phyloP scores from a whole-genome alignment of 2,113 vertebrate genomes.

The Ranitomeya imitator region DNA sequence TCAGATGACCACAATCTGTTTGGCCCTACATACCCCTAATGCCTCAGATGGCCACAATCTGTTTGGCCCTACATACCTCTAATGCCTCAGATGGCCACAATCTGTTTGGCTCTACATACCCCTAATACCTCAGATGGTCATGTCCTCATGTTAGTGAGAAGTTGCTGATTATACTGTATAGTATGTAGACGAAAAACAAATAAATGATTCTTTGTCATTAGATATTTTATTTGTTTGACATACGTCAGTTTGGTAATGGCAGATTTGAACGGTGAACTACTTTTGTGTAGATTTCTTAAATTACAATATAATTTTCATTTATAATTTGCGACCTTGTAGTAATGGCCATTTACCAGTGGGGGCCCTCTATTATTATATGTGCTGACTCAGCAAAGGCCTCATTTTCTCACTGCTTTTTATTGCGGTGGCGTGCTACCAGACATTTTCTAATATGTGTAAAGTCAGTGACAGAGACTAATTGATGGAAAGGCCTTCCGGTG shows the following conservation, averaged over 20 bases:
- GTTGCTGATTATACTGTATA: background rate
- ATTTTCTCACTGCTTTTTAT: background rate
- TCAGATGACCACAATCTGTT: too few species aligned
- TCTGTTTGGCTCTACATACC: too few species aligned
- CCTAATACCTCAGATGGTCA: too few species aligned
- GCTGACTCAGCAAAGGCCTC: background rate
- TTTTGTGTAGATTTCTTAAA: background rate
- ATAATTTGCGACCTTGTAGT: background rate
- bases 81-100: too few species aligned
- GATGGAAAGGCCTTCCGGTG: background rate
- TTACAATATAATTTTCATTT: background rate
- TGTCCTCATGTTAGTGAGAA: background rate
- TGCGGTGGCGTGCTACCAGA: background rate
- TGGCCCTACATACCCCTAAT: too few species aligned
- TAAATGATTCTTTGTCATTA: background rate
- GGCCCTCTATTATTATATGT: slow-evolving; percentile 12
- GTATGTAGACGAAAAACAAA: background rate
- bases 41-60: too few species aligned
- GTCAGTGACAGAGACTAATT: background rate
- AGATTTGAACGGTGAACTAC: background rate
- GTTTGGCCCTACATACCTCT: too few species aligned
- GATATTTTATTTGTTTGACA: background rate
- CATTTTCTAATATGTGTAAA: background rate
- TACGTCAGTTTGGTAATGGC: background rate
- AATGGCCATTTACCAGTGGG: background rate